phyloP scores from a whole-genome alignment of 1,140 invertebrate genomes.

The Philotrypesis tridentata region DNA sequence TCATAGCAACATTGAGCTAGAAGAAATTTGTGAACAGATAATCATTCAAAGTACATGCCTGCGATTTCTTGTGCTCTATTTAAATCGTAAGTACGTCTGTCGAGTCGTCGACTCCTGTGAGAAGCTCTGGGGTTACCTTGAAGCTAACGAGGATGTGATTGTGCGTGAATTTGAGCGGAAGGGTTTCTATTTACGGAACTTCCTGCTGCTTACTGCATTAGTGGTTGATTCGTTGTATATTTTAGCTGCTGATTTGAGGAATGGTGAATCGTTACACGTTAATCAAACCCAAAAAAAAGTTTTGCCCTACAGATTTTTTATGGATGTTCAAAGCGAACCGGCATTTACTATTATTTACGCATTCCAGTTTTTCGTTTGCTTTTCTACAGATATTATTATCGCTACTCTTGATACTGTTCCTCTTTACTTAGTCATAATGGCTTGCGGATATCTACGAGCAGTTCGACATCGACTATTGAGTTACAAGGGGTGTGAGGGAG shows the following conservation, averaged over 20 bases:
- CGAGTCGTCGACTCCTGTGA: not conserved
- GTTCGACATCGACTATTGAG: not conserved
- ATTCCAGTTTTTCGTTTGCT: not conserved
- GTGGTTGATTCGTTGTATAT: not conserved
- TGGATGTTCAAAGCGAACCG: constrained; percentile 28
- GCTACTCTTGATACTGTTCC: not conserved
- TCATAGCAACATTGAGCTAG: not conserved
- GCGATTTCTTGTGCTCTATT: not conserved
- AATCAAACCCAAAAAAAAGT: not conserved
- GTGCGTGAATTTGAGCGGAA: not conserved
- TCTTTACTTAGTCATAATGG: not conserved
- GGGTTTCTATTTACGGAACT: not conserved
- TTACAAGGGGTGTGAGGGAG: not conserved
- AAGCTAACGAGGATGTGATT: not conserved
- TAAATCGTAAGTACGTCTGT: not conserved
- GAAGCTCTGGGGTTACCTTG: not conserved
- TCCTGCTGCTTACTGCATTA: not conserved
- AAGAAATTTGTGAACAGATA: not conserved
- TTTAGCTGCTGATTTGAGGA: not conserved
- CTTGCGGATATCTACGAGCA: not conserved
- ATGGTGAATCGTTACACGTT: not conserved
- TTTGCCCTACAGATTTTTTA: not conserved
- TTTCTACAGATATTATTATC: not conserved
- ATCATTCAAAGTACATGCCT: not conserved
- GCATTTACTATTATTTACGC: not conserved